Conservation (phyloP, 2,888 invertebrate species). For the Lithophane leautieri region DNA sequence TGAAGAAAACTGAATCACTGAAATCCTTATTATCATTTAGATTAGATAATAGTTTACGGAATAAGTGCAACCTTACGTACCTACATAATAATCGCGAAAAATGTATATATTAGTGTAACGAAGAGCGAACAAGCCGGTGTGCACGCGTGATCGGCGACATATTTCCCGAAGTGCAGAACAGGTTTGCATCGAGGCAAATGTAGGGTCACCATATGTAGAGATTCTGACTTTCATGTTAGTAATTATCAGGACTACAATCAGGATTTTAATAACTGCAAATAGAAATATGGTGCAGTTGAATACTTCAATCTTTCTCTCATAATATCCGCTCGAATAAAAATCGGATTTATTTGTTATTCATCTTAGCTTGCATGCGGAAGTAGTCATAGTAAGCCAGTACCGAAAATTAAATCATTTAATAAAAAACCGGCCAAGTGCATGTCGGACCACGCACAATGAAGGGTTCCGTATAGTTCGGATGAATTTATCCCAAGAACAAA, state of each 20-base stretch:
- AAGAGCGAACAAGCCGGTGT: conserved; percentile 79
- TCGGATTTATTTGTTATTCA: too few species aligned
- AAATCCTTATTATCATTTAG: not conserved
- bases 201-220: conserved; percentile 48
- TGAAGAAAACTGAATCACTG: not conserved
- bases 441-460: not conserved
- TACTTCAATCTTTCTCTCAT: not conserved
- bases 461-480: not conserved
- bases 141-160: conserved; percentile 86
- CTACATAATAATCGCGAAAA: conserved; percentile 58
- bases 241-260: not conserved
- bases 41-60: not conserved
- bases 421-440: not conserved
- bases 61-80: conserved; percentile 40
- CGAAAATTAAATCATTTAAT: not conserved
- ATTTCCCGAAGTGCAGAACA: conserved; percentile 86
- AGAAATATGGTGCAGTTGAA: not conserved
- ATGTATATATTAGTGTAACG: conserved; percentile 77
- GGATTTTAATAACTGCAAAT: not conserved
- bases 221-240: conserved; percentile 6
- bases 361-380: not conserved
- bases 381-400: not conserved
- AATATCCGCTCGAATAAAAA: not conserved
- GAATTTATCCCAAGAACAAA: not conserved
- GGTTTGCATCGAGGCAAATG: conserved; percentile 81